phyloP scores from a whole-genome alignment of 2,113 vertebrate genomes.

The Hepsetus odoe region DNA sequence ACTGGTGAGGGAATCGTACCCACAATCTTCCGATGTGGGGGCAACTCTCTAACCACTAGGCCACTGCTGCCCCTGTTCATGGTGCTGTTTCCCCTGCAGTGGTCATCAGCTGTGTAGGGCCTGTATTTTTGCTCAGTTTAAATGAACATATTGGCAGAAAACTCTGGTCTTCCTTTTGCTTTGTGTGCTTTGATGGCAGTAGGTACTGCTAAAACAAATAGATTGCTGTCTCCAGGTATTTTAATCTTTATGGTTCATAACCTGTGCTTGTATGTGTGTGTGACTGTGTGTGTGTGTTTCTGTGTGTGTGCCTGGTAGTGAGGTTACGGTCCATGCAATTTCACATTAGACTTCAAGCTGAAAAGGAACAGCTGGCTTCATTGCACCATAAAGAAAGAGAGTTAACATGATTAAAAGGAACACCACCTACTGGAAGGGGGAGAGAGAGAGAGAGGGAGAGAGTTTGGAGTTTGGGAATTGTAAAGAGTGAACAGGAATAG shows the following conservation, averaged over 20 bases:
- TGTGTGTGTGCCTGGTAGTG: background rate
- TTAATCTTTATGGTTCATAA: background rate
- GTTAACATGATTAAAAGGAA: slow-evolving; percentile 4
- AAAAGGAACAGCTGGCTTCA: slow-evolving; percentile 6
- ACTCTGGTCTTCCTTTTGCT: background rate
- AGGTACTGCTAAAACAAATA: background rate
- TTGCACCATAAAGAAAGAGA: background rate
- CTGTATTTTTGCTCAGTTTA: background rate
- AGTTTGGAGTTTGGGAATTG: background rate
- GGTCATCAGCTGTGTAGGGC: background rate
- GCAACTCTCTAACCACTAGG: too few species aligned
- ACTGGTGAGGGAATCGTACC: too few species aligned
- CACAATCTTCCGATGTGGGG: too few species aligned
- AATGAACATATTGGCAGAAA: background rate
- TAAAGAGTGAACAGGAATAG: background rate
- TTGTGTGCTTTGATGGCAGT: background rate
- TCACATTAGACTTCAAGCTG: background rate
- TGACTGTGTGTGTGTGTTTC: background rate
- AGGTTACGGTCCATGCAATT: slow-evolving; percentile 1
- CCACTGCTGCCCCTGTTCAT: background rate
- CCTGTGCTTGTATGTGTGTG: background rate
- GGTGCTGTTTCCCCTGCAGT: background rate
- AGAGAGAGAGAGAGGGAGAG: background rate
- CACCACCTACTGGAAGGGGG: background rate
- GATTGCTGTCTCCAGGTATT: background rate